Evolutionary conservation across 37 sponge, comb jelly and placozoan species (phyloP).

Genomic region (Amphimedon queenslandica): DNA sequence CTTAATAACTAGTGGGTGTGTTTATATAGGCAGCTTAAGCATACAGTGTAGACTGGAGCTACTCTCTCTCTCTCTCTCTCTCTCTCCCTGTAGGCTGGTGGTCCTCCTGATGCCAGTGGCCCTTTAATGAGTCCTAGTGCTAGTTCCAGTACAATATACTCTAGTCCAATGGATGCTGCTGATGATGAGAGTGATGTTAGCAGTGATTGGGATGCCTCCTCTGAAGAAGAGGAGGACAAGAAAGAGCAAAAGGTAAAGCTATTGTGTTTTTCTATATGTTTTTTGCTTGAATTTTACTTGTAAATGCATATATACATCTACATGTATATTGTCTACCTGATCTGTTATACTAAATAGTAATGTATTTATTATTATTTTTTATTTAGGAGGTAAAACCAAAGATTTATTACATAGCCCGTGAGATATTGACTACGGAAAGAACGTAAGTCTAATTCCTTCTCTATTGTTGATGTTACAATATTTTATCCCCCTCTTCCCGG

Average conservation of each 20-base stretch:
- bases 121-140: not conserved
- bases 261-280: too few species aligned
- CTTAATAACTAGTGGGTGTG: not conserved
- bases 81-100: conserved; percentile 12
- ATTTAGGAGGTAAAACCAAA: conserved; percentile 19
- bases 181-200: conserved; percentile 15
- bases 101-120: not conserved
- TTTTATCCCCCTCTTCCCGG: not conserved
- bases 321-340: not conserved
- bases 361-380: not conserved
- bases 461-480: not conserved
- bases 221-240: conserved; percentile 8
- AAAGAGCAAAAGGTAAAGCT: not conserved
- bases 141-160: not conserved
- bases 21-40: not conserved
- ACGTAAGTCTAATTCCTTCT: conserved; percentile 41
- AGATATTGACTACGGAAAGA: conserved; percentile 75
- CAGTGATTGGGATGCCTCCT: conserved; percentile 9
- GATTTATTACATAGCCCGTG: conserved; percentile 65
- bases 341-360: not conserved
- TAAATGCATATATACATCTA: not conserved
- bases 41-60: too few species aligned
- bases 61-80: conserved; percentile 11
- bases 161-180: not conserved
- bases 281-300: not conserved